Base-by-base conservation (phyloP, 2,888 invertebrate genomes). In the Busseola fusca region DNA sequence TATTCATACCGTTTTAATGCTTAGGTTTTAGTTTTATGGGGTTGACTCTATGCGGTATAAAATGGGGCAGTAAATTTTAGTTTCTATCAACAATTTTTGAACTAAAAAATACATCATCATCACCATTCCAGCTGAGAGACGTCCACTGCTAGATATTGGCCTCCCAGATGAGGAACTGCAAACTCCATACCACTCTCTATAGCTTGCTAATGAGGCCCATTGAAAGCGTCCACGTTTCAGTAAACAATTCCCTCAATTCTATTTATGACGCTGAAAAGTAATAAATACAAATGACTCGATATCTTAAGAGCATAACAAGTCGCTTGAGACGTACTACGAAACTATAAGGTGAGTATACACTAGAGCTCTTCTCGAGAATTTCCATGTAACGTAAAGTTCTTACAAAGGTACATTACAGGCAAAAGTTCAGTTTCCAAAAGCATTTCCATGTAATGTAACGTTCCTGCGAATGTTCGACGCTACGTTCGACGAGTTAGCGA, bases 1-100 rank as follows among this genome's bases (percentile, higher is more conserved):
- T 80, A 80, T 77, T 75, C 68, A 77, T 75, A 10, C 16, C 9
- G 59, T 37, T 78, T 69, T 72, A 59, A 60, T 66, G 56, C 37
- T n/a, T 4, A 42, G 18, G 37, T 56, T 62, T 62, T 56, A 50
- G 42, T 78, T 78, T 48, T 30, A 62, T 42, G 56, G 25, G 37
- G 7, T 45, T 58, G 0, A 40, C 14, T 14, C 3, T 1, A 27
- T 40, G 25, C 14, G 5, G 9, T 52, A 18, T 14, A 16, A 9
- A 14, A 34, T 25, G 3, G n/a, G 30, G 1, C 10, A 37, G 3
- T 59, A 27, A 27, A 40, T 37, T 54, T 30, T 25, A 45, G 21
- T 45, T 52, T 30, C 7, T 42, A 5, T n/a, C n/a, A 2, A 37
- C n/a, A n/a, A n/a, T n/a, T n/a, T n/a, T n/a, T n/a, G n/a, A n/a